Evolutionary conservation across 2,888 invertebrate genomes (phyloP).

Genomic region (Dynastes hyllus): DNA sequence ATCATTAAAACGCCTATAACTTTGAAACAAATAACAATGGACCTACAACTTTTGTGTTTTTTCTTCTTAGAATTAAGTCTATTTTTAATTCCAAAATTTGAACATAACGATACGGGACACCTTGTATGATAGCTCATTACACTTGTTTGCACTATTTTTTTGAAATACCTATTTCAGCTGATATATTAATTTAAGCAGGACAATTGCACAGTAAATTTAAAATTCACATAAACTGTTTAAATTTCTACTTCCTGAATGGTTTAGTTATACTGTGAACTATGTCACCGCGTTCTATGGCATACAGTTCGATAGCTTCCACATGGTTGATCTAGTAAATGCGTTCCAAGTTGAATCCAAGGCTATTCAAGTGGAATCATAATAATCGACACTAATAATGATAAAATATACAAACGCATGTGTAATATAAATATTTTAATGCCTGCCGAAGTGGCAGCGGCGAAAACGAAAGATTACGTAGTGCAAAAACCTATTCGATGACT

Average conservation of each 20-base stretch:
- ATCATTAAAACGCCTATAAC: too few relatives aligned
- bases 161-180: too few relatives aligned
- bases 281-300: conserved; percentile 7
- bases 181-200: too few relatives aligned
- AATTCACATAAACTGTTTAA: conserved; percentile 18
- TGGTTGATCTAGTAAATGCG: conserved; percentile 26
- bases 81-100: too few relatives aligned
- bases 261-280: background rate
- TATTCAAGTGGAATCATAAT: conserved; percentile 32
- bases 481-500: conserved; percentile 23
- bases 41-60: too few relatives aligned
- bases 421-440: conserved; percentile 34
- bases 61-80: too few relatives aligned
- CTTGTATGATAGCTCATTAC: too few relatives aligned
- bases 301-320: conserved; percentile 32
- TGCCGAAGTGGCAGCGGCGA: background rate
- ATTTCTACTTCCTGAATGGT: conserved; percentile 2
- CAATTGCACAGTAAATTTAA: conserved; percentile 3
- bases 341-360: conserved; percentile 36
- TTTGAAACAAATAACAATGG: too few relatives aligned
- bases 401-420: conserved; percentile 29
- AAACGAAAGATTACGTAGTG: background rate
- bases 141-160: too few relatives aligned
- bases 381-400: conserved; percentile 28
- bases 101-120: too few relatives aligned